Evolutionary conservation across 2,113 vertebrate genomes (phyloP), one percentile per base, ranked within the genome.

Genomic region (Vanacampus margaritifer): DNA sequence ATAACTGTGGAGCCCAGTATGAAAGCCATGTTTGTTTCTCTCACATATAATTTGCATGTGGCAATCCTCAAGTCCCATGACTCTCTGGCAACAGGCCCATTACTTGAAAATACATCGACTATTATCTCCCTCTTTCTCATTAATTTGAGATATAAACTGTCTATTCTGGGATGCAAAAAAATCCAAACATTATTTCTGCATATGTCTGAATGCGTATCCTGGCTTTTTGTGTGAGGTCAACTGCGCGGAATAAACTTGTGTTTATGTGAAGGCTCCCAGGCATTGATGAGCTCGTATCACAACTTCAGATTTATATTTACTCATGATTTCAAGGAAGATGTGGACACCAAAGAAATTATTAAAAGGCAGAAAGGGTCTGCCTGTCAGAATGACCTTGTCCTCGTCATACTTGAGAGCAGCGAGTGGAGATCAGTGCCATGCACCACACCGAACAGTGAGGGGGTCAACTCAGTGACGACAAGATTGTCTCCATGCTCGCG

Each of bases 21-120:
- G 80, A 92, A 91, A 87, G 88, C 75, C 81, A 74, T 79, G 82
- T 78, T 87, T 90, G 91, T 92, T 86, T 85, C 70, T 59, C 57
- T 56, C 57, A 19, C 57, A 85, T 86, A 71, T 82, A 87, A 87
- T 84, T 76, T 67, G 79, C 81, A 90, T 90, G 70, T 72, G 28
- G 19, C 60, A 74, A 57, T 73, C 59, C 56, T 68, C 64, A 46
- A 69, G 19, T 79, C 82, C 72, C 68, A 63, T 74, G 79, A 76
- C 48, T 46, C 46, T 36, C 41, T 21, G 3, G 10, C 58, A 66
- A 60, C n/a, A 50, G 37, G 43, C 23, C 53, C 50, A 51, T 26
- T 51, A 37, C 6, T 60, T 32, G 23, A 0, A 21, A 64, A 51
- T 4, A 71, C 9, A 26, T 10, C 2, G 16, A 57, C 23, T 8